Base-by-base conservation (phyloP, 2,797 vertebrate species). In the Triplophysa yarkandensis region DNA sequence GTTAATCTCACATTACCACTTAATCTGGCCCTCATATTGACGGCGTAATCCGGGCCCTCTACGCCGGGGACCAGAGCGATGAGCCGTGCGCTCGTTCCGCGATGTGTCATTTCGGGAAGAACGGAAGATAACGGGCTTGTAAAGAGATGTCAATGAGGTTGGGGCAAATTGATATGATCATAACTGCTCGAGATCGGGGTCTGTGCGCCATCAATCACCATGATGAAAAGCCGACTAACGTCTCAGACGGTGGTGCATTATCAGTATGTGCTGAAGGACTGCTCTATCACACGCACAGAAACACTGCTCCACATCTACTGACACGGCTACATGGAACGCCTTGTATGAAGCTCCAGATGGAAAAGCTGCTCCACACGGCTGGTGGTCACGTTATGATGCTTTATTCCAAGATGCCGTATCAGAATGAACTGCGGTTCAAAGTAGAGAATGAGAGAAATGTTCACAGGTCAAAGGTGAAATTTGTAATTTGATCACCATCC, bases 1-100 rank as follows among this genome's bases (percentile, higher is more conserved):
- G 88, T 92, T 89, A 89, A 91, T 91, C 90, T 88, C 68, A 65
- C 71, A 91, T 91, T 90, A 90, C 85, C 84, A 85, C 88, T 91
- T 89, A 90, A 91, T 91, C 89, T 88, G 80, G 66, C 82, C 83
- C 87, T 89, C 83, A 88, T 88, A 89, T 85, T 85, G 82, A 83
- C 70, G 84, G 64, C 85, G 79, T 83, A 69, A 69, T 86, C 83
- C 67, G 25, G 77, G 71, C 69, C 55, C 27, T 65, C 75, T 77
- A 58, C 39, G 30, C 34, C 21, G 7, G 30, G 63, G 68, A 71
- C 64, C 23, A 21, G 54, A 36, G 62, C 62, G 68, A 77, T 80
- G 74, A 69, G 60, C 43, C 39, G 21, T 72, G 68, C 68, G 36
- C 14, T 54, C 36, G 44, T 74, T 58, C 39, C 32, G 36, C 9